These are phyloP conservation scores for Onchidella celtica DNA, from an alignment of 2,888 invertebrate species.

Conservation along the genomic window DNA sequence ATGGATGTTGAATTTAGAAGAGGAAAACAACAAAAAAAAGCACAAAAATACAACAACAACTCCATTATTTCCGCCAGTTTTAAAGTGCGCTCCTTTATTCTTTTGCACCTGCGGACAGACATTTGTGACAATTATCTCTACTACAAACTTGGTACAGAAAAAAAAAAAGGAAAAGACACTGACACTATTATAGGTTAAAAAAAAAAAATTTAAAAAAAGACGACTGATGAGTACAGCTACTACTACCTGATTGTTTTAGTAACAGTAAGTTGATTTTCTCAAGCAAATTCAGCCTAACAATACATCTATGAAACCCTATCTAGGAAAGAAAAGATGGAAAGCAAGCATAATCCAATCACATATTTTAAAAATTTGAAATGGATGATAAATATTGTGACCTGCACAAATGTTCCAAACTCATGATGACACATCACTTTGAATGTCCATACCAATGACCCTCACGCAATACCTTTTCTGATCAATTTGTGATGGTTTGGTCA, in stretches of 20 bases:
- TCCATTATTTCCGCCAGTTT: constrained; percentile 42
- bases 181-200: constrained; percentile 21
- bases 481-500: too few species aligned
- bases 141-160: constrained; percentile 42
- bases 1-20: too few species aligned
- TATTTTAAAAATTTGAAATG: neutral
- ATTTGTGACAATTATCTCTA: constrained; percentile 47
- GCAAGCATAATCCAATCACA: constrained; percentile 23
- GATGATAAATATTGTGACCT: too few species aligned
- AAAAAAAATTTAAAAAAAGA: constrained; percentile 23
- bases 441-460: too few species aligned
- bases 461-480: too few species aligned
- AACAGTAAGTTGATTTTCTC: constrained; percentile 39
- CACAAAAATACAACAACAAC: too few species aligned
- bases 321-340: constrained; percentile 37
- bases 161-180: constrained; percentile 30
- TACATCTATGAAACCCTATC: constrained; percentile 46
- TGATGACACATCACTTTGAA: too few species aligned
- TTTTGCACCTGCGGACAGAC: constrained; percentile 46
- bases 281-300: constrained; percentile 49
- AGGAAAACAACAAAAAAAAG: too few species aligned
- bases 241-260: constrained; percentile 38
- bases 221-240: constrained; percentile 46
- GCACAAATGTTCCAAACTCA: too few species aligned
- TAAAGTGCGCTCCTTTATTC: constrained; percentile 48